These are phyloP conservation scores for Notiomystis cincta DNA, from an alignment of 2,113 vertebrate species.

Conservation along the genomic window DNA sequence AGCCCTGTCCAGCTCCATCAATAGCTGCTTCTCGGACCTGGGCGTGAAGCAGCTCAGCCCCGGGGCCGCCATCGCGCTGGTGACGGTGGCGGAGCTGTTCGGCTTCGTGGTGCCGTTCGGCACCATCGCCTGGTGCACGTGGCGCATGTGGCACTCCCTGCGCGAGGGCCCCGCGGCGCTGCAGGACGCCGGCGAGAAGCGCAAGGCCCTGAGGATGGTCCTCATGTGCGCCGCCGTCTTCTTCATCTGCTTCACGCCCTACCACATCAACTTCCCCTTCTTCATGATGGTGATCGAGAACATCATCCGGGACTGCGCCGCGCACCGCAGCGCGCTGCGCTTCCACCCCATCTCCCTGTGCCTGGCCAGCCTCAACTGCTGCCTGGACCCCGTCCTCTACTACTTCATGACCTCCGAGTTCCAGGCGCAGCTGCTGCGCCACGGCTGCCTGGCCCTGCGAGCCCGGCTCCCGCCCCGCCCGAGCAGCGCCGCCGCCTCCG, in stretches of 20 bases:
- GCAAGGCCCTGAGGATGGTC: conserved; percentile 82
- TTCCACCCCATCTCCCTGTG: conserved; percentile 87
- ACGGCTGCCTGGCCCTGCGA: neutral
- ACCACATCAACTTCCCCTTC: conserved; percentile 88
- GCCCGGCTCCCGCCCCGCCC: conserved; percentile 57
- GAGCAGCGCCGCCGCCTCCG: conserved; percentile 16
- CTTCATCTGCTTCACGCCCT: conserved; percentile 86
- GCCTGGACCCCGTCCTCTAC: conserved; percentile 87
- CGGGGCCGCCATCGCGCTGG: conserved; percentile 59
- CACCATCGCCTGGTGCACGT: conserved; percentile 79
- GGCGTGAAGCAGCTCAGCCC: conserved; percentile 65
- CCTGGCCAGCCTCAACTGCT: conserved; percentile 87
- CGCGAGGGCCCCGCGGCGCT: neutral
- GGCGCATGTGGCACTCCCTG: conserved; percentile 78
- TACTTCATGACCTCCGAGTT: conserved; percentile 92
- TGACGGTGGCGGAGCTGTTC: conserved; percentile 77
- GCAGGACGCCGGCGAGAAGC: conserved; percentile 67
- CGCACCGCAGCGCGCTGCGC: conserved; percentile 44
- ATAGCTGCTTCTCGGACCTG: conserved; percentile 84
- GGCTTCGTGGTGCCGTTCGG: conserved; percentile 82
- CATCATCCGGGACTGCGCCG: conserved; percentile 68
- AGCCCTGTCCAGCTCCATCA: neutral
- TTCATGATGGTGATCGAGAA: conserved; percentile 82
- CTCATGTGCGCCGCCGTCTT: conserved; percentile 81
- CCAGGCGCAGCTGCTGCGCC: conserved; percentile 70